Evolutionary conservation across 2,888 invertebrate genomes (phyloP).

Genomic region (Ennomos quercinarius): DNA sequence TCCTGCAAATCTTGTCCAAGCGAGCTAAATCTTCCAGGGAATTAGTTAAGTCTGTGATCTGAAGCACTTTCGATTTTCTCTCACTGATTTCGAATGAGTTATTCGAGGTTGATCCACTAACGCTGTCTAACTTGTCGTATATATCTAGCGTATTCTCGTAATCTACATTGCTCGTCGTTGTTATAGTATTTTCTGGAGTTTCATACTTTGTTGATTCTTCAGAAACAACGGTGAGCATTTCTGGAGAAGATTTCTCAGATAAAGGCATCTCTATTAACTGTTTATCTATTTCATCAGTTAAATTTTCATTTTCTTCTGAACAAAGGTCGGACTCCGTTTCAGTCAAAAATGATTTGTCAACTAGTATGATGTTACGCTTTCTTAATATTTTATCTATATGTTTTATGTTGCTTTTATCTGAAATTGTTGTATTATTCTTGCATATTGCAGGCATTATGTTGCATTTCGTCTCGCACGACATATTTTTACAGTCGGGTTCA

Average conservation of each 20-base stretch:
- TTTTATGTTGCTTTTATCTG: slow-evolving; percentile 23
- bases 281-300: slow-evolving; percentile 8
- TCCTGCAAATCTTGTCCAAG: slow-evolving; percentile 75
- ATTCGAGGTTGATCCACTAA: slow-evolving; percentile 67
- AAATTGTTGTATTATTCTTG: slow-evolving; percentile 5
- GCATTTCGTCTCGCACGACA: background rate
- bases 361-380: slow-evolving; percentile 47
- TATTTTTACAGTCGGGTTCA: background rate
- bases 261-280: slow-evolving; percentile 24
- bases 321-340: background rate
- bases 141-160: slow-evolving; percentile 57
- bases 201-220: slow-evolving; percentile 41
- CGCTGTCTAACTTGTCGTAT: slow-evolving; percentile 76
- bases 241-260: slow-evolving; percentile 32
- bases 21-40: slow-evolving; percentile 71
- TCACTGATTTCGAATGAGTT: slow-evolving; percentile 68
- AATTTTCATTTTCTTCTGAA: background rate
- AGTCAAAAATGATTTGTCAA: slow-evolving; percentile 26
- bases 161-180: slow-evolving; percentile 45
- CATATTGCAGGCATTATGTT: background rate
- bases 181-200: slow-evolving; percentile 43
- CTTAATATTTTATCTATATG: slow-evolving; percentile 48
- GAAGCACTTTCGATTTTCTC: slow-evolving; percentile 70
- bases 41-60: slow-evolving; percentile 67
- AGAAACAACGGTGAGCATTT: slow-evolving; percentile 27